These are phyloP conservation scores for Trisateles emortualis DNA, from an alignment of 2,888 invertebrate species.

Conservation along the genomic window DNA sequence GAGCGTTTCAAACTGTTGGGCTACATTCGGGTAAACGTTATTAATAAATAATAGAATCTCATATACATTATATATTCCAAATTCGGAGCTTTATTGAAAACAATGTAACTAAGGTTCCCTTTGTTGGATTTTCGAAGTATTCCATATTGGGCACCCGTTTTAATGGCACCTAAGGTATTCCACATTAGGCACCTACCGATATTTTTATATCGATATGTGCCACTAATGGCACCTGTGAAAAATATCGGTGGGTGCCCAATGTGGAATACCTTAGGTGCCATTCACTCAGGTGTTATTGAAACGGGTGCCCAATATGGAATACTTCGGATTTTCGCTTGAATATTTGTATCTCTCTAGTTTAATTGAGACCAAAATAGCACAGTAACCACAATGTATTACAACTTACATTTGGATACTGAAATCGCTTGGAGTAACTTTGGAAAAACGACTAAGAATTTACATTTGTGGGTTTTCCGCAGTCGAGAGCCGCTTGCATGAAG, in stretches of 20 bases:
- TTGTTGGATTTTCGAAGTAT: constrained; percentile 7
- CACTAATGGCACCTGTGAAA: too few species aligned
- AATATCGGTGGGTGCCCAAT: too few species aligned
- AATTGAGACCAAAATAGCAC: constrained; percentile 15
- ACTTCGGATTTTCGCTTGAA: too few species aligned
- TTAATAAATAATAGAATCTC: constrained; percentile 15
- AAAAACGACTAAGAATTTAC: constrained; percentile 44
- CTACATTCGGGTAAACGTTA: constrained; percentile 10
- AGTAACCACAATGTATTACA: constrained; percentile 20
- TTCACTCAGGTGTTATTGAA: too few species aligned
- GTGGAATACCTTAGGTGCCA: too few species aligned
- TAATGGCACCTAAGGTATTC: too few species aligned
- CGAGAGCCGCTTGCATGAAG: constrained; percentile 40
- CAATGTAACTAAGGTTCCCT: not conserved
- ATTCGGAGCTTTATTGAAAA: constrained; percentile 8
- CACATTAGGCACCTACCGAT: too few species aligned
- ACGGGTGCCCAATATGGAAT: too few species aligned
- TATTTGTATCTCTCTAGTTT: constrained; percentile 1
- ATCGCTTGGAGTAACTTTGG: constrained; percentile 20
- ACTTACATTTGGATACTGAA: constrained; percentile 18
- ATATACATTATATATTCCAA: constrained; percentile 10
- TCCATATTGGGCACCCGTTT: too few species aligned
- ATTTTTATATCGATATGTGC: too few species aligned
- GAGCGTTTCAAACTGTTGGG: constrained; percentile 14
- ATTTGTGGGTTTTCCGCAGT: constrained; percentile 35